These are phyloP conservation scores for Psophia crepitans DNA, from an alignment of 2,113 vertebrate species.

Conservation along the genomic window DNA sequence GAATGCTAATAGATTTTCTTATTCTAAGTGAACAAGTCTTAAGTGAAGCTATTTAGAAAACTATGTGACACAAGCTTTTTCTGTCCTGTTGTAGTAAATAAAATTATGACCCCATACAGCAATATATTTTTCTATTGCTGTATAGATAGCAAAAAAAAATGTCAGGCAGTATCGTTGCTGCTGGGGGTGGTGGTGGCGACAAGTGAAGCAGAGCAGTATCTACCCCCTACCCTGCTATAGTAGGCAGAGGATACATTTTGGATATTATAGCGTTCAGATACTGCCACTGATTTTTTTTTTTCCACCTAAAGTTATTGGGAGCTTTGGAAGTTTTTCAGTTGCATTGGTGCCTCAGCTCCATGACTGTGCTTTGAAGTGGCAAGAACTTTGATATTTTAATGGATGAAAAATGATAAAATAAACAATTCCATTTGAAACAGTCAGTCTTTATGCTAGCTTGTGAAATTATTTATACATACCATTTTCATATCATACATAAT, in stretches of 20 bases:
- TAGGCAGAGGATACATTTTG: background rate
- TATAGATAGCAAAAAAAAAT: background rate
- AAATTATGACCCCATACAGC: background rate
- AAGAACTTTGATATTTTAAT: background rate
- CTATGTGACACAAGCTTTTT: background rate
- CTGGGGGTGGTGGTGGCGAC: background rate
- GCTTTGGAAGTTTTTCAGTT: background rate
- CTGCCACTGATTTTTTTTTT: background rate
- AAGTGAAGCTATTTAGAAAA: background rate
- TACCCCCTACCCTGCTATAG: background rate
- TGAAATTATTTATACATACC: background rate
- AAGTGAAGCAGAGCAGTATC: background rate
- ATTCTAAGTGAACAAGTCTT: background rate
- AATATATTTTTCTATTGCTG: background rate
- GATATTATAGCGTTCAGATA: background rate
- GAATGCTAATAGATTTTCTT: background rate
- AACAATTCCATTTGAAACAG: background rate
- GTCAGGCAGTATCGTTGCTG: background rate
- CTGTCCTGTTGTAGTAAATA: background rate
- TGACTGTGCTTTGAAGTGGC: background rate
- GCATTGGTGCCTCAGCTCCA: background rate
- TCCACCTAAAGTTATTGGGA: background rate
- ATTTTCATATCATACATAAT: background rate
- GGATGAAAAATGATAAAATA: background rate
- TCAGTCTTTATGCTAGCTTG: background rate